Percentiles rank a stretch among this genome's conserved stretches.
Evolutionary conservation across 2,797 vertebrate genomes (phyloP).

Genomic region (Phoebastria nigripes): DNA sequence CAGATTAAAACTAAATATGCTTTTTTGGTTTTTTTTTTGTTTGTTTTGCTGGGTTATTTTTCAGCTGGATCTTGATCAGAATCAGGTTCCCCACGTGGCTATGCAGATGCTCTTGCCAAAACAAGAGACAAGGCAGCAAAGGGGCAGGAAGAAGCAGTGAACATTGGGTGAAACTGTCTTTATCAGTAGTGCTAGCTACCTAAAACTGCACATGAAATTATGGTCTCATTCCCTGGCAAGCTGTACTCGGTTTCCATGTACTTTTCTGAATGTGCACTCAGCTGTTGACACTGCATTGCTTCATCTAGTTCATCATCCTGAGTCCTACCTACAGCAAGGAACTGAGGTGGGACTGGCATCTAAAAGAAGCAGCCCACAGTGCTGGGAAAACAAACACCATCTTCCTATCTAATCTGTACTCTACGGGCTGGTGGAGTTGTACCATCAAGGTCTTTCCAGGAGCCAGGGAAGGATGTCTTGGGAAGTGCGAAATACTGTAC

Average conservation of each 20-base stretch:
- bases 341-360: background rate
- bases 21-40: background rate
- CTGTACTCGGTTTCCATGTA: background rate
- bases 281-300: background rate
- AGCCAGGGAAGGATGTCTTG: background rate
- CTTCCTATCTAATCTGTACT: background rate
- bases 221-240: background rate
- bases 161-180: background rate
- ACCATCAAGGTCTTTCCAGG: background rate
- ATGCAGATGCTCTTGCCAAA: background rate
- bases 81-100: background rate
- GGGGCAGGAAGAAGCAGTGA: background rate
- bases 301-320: background rate
- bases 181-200: background rate
- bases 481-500: background rate
- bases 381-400: background rate
- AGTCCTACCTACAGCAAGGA: background rate
- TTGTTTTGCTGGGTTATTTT: background rate
- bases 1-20: background rate
- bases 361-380: background rate
- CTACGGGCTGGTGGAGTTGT: background rate
- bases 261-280: background rate
- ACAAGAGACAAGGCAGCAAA: background rate
- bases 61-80: background rate
- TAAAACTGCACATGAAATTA: background rate